Percentiles rank a stretch among this genome's conserved stretches.
Conservation (phyloP, 2,888 invertebrate species). For the Boloria euphrosyne region DNA sequence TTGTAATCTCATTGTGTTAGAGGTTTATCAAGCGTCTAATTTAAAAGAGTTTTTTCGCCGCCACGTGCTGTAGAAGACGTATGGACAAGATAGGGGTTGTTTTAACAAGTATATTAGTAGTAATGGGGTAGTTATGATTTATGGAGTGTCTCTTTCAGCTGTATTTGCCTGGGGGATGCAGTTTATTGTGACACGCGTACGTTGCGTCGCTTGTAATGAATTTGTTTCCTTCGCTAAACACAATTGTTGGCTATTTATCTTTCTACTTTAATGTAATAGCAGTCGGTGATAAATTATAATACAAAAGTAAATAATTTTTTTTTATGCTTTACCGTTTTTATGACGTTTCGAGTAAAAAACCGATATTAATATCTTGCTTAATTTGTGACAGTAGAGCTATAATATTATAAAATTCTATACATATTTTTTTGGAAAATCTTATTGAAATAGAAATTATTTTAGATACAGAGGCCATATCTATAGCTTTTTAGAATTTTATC, state of each 20-base stretch:
- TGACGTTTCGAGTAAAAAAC: too few relatives aligned
- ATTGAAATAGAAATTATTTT: too few relatives aligned
- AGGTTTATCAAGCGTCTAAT: constrained; percentile 63
- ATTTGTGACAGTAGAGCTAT: too few relatives aligned
- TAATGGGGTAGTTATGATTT: constrained; percentile 78
- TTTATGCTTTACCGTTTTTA: not conserved
- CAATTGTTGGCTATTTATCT: constrained; percentile 37
- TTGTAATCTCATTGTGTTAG: constrained; percentile 53
- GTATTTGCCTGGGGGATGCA: constrained; percentile 68
- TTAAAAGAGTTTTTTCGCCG: constrained; percentile 62
- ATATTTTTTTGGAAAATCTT: too few relatives aligned
- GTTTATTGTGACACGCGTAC: constrained; percentile 76
- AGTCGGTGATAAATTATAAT: constrained; percentile 26
- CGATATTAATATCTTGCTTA: too few relatives aligned
- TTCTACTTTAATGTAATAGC: constrained; percentile 37
- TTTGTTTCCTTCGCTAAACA: constrained; percentile 52
- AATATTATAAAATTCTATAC: too few relatives aligned
- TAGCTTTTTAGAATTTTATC: too few relatives aligned
- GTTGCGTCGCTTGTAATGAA: constrained; percentile 53
- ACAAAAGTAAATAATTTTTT: constrained; percentile 4
- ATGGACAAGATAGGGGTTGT: constrained; percentile 79
- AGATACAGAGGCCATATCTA: too few relatives aligned
- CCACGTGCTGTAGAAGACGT: constrained; percentile 63
- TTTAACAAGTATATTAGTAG: constrained; percentile 80
- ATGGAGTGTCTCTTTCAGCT: constrained; percentile 77